Evolutionary conservation across 2,888 invertebrate species (phyloP).

Genomic region (Antheraea assamensis): DNA sequence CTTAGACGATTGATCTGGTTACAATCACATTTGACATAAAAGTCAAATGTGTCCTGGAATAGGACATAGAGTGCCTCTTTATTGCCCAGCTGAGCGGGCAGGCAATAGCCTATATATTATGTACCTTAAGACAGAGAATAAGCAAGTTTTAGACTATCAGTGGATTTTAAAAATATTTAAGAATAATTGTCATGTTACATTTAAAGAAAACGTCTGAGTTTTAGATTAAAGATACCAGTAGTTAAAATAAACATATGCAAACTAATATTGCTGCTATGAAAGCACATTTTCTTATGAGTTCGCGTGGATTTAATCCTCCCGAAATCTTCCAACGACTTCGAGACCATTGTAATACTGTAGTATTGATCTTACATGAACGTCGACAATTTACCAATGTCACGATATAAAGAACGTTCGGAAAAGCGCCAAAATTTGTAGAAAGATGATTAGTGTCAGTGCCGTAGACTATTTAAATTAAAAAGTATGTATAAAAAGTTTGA

Average conservation of each 20-base stretch:
- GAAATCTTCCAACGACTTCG: not conserved
- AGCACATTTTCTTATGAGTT: not conserved
- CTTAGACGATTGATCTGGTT: not conserved
- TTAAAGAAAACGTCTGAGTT: not conserved
- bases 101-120: not conserved
- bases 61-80: not conserved
- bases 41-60: not conserved
- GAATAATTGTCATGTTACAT: not conserved
- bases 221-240: not conserved
- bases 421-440: not conserved
- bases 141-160: not conserved
- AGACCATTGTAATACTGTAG: not conserved
- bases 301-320: not conserved
- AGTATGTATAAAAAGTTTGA: not conserved
- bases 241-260: not conserved
- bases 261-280: not conserved
- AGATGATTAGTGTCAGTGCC: too few relatives aligned
- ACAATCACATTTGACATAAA: not conserved
- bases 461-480: not conserved
- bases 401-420: not conserved
- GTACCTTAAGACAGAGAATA: not conserved
- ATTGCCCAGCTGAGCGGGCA: not conserved
- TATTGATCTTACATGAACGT: not conserved
- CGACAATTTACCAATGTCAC: not conserved
- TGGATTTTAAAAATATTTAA: not conserved